Evolutionary conservation across 2,888 invertebrate species (phyloP), one percentile per base, ranked within the genome.

Genomic region (Polia nebulosa): DNA sequence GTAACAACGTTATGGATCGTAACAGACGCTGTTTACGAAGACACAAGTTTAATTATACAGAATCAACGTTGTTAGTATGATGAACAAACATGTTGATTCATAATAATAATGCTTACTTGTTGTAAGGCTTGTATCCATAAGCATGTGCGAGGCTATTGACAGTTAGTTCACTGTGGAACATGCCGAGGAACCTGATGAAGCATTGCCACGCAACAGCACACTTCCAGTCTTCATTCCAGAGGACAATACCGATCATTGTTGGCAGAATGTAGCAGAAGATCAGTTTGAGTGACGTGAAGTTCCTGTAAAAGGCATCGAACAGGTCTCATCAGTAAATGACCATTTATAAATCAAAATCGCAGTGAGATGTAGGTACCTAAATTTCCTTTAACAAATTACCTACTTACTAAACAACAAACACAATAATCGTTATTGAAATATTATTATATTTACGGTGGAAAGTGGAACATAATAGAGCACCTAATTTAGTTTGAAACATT

Each of bases 91-190:
- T 44, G 34, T 36, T 32, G 8, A n/a, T 53, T 45, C 17, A 56
- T 34, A 39, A 71, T 70, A 39, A 36, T 52, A 41, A 49, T 68
- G 84, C 92, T 86, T 87, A 96, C 95, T 93, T 95, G 76, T 95
- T 95, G 76, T 94, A 95, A 61, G 95, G 94, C 59, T 88, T 94
- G 70, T 95, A 94, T 82, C 97, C 97, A 91, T 97, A 97, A 39
- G 97, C 93, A 91, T 98, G 98, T 4, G 98, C 98, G 0, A 97
- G 97, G 75, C 98, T 98, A 89, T 98, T 98, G 29, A 99, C 98
- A 5, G 97, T 96, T 96, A 99, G 98, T 47, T 99, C 99, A 85
- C 97, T 97, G 90, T 99, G 98, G 82, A 99, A 96, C 65, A 97
- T 97, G 79, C 97, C 93, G 13, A 97, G 96, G 90, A 98, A 99